A percentile compares a stretch with the other conserved stretches of the same genome.
Evolutionary conservation across 2,888 invertebrate species (phyloP).

Genomic region (Galeopsomyia nigrocyanea): DNA sequence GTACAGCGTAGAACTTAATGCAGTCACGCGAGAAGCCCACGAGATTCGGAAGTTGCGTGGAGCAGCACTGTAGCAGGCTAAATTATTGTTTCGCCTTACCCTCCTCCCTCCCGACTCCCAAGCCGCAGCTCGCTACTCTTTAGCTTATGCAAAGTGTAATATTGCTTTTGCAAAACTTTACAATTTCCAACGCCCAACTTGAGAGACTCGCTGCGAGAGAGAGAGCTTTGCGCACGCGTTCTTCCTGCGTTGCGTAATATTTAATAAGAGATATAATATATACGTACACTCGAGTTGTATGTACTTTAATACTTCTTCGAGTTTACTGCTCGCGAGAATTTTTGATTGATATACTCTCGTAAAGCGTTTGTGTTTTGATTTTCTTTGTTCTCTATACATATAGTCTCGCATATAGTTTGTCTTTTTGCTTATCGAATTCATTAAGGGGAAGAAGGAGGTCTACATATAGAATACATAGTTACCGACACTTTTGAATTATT

Average conservation of each 20-base stretch:
- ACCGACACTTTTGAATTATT: too few relatives aligned
- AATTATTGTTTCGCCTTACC: constrained; percentile 34
- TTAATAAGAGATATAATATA: constrained; percentile 32
- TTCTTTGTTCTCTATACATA: too few relatives aligned
- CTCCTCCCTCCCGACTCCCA: too few relatives aligned
- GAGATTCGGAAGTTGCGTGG: constrained; percentile 18
- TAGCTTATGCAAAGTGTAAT: constrained; percentile 32
- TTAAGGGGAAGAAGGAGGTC: too few relatives aligned
- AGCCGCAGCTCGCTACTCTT: constrained; percentile 2
- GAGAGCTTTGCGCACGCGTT: not conserved
- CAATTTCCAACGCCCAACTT: not conserved
- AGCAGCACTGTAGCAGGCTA: constrained; percentile 6
- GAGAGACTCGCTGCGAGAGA: not conserved
- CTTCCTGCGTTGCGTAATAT: constrained; percentile 9
- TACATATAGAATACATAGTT: too few relatives aligned
- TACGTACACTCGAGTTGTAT: not conserved
- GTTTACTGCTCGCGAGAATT: not conserved
- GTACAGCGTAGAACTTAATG: constrained; percentile 19
- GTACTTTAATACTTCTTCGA: constrained; percentile 22
- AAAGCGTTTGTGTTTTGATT: not conserved
- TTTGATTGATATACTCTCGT: too few relatives aligned
- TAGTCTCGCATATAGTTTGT: too few relatives aligned
- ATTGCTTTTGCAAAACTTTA: constrained; percentile 40
- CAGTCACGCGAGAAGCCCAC: constrained; percentile 28
- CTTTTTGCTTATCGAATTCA: too few relatives aligned